Conservation (phyloP, 2,113 vertebrate species). For the Mohoua ochrocephala region DNA sequence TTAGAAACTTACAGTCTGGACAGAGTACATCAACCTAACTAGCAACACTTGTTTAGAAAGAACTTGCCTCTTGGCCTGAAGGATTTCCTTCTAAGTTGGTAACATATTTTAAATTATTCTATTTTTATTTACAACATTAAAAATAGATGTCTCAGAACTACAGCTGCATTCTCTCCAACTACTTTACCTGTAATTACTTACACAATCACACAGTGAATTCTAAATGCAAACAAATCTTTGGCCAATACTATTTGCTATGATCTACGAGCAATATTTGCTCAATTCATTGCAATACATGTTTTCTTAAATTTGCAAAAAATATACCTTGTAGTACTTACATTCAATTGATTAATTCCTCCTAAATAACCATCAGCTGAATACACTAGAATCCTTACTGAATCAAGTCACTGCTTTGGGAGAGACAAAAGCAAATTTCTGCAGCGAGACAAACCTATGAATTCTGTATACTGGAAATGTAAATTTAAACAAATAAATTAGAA, state of each 20-base stretch:
- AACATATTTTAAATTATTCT: not conserved
- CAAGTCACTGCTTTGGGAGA: not conserved
- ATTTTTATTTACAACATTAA: not conserved
- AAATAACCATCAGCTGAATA: not conserved
- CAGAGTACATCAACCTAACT: not conserved
- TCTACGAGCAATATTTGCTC: not conserved
- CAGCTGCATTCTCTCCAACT: not conserved
- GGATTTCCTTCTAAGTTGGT: not conserved
- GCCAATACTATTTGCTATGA: not conserved
- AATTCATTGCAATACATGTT: not conserved
- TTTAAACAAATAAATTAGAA: constrained; percentile 24
- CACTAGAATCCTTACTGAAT: not conserved
- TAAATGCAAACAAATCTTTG: not conserved
- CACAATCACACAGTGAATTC: not conserved
- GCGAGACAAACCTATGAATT: not conserved
- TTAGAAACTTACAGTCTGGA: not conserved
- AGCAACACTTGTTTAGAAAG: not conserved
- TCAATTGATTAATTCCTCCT: not conserved
- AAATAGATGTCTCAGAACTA: not conserved
- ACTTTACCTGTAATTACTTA: not conserved
- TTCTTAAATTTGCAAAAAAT: not conserved
- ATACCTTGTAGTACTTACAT: not conserved
- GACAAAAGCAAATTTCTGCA: not conserved
- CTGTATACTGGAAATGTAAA: constrained; percentile 34
- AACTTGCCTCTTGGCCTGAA: not conserved